Evolutionary conservation across 2,797 vertebrate species (phyloP), one percentile per base, ranked within the genome.

Genomic region (Pipistrellus pygmaeus): DNA sequence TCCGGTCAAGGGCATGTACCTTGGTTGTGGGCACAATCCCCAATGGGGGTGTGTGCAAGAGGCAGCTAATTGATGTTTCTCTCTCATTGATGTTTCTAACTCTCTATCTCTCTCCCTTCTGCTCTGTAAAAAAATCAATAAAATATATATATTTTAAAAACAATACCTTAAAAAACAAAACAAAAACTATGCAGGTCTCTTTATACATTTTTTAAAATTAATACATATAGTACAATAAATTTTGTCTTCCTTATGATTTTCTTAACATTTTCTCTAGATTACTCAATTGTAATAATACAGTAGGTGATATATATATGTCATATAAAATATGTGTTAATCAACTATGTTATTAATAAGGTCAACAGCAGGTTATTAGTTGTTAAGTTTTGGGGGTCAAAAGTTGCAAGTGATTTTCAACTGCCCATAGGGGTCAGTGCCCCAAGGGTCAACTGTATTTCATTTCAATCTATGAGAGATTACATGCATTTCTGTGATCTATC

Each of bases 401-500:
- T 66, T 48, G 23, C 41, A 83, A 83, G 41, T n/a, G 30, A 32
- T 48, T 82, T 82, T 82, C 81, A 83, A 35, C 20, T 48, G 30
- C 60, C 6, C 8, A 18, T 44, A 55, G 55, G 30, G 8, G 12
- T 68, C 27, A 44, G 21, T 23, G 48, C 44, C n/a, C 13, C 12
- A 23, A 35, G 41, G 20, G 44, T 68, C 81, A 83, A 51, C 20
- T 68, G 20, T 86, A 73, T 89, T 93, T 96, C 12, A 87, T 93
- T 90, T 90, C n/a, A 38, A 15, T 44, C 44, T 88, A 7, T 55
- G 30, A 69, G 57, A 78, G 15, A 32, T 44, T 78, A 77, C 23
- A n/a, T 76, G 3, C 21, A 53, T 94, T 81, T 85, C 53, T 92
- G 21, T 87, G 48, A 81, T 85, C 53, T 93, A 57, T 72, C 57